phyloP scores from a whole-genome alignment of 2,797 vertebrate species.

The Lepus oiostolus region DNA sequence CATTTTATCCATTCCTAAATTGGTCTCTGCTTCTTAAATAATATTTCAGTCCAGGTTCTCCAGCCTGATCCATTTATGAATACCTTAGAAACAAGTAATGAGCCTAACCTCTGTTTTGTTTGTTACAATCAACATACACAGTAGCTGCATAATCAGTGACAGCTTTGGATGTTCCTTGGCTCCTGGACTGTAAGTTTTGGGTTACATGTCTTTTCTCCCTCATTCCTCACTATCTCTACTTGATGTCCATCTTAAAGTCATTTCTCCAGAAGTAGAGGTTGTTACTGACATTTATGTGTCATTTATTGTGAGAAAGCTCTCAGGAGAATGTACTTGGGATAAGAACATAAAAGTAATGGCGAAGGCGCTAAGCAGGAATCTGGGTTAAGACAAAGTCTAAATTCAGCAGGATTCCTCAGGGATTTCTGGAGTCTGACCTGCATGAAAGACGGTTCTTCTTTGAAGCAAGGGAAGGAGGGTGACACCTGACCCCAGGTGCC shows the following conservation, averaged over 20 bases:
- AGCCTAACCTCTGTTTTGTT: neutral
- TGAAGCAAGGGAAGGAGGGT: neutral
- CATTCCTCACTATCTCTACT: neutral
- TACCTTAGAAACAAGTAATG: neutral
- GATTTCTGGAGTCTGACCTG: neutral
- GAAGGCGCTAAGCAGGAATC: neutral
- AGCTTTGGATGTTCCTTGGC: neutral
- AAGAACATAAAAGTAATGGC: neutral
- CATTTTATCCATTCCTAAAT: neutral
- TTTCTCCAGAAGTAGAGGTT: neutral
- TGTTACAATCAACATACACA: neutral
- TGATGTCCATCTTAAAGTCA: neutral
- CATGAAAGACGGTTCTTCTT: neutral
- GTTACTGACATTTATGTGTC: neutral
- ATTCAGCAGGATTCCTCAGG: neutral
- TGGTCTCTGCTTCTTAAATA: neutral
- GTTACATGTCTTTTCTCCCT: rapidly evolving
- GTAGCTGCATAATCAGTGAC: too few relatives aligned
- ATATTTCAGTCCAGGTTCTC: neutral
- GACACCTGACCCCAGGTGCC: neutral
- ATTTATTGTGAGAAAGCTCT: neutral
- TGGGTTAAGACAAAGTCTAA: neutral
- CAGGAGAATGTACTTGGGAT: neutral
- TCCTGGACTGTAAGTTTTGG: neutral
- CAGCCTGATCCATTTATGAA: neutral